phyloP scores from a whole-genome alignment of 2,888 invertebrate species.

The Noctua comes region DNA sequence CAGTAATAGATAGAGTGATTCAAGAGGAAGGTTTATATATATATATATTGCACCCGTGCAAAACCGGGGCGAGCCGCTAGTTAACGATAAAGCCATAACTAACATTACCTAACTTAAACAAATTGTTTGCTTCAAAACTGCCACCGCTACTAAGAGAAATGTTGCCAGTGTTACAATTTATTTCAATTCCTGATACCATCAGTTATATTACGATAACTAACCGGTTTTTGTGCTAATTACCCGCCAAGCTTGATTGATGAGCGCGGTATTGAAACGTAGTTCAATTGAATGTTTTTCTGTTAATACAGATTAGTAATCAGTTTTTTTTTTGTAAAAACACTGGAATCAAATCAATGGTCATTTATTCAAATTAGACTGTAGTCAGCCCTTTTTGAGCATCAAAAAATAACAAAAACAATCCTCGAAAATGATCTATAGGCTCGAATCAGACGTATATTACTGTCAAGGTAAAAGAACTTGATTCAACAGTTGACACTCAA shows the following conservation, averaged over 20 bases:
- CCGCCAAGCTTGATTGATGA: conserved; percentile 58
- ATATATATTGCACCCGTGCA: too few relatives aligned
- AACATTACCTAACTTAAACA: background rate
- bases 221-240: conserved; percentile 63
- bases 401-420: too few relatives aligned
- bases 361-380: background rate
- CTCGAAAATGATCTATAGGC: too few relatives aligned
- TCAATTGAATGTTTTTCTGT: conserved; percentile 53
- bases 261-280: conserved; percentile 17
- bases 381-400: too few relatives aligned
- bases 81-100: too few relatives aligned
- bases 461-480: too few relatives aligned
- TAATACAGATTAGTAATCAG: background rate
- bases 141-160: conserved; percentile 39
- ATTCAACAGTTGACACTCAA: too few relatives aligned
- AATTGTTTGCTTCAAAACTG: conserved; percentile 7
- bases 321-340: background rate
- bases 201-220: conserved; percentile 35
- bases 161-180: conserved; percentile 35
- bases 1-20: too few relatives aligned
- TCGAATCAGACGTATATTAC: too few relatives aligned
- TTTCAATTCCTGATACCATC: conserved; percentile 55
- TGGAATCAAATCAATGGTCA: background rate
- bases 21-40: too few relatives aligned
- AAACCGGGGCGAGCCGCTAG: too few relatives aligned